Conservation (phyloP, 2,113 vertebrate genomes). For the Lethenteron reissneri region DNA sequence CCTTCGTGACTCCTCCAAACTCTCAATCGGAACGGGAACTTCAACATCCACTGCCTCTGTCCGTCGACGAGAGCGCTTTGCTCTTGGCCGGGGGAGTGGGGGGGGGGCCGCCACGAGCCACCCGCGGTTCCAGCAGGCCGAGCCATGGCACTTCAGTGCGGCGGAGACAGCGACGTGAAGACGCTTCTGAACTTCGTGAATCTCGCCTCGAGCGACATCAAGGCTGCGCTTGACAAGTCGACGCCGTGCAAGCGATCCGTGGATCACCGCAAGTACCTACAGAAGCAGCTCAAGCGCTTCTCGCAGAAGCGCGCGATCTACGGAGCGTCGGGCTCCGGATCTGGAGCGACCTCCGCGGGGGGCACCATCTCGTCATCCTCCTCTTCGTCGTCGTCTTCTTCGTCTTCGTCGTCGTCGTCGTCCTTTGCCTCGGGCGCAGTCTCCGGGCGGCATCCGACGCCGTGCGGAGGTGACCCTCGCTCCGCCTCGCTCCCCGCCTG, state of each 20-base stretch:
- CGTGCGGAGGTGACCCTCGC: not conserved
- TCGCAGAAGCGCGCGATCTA: conserved; percentile 46
- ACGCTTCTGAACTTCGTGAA: conserved; percentile 91
- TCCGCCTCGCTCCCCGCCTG: not conserved
- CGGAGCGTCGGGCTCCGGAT: not conserved
- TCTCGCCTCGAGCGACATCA: conserved; percentile 90
- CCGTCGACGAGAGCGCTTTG: too few species aligned
- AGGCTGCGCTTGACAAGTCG: conserved; percentile 81
- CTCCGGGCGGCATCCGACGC: too few species aligned
- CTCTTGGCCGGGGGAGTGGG: too few species aligned
- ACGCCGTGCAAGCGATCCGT: conserved; percentile 85
- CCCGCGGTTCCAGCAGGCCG: not conserved
- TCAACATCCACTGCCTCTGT: too few species aligned
- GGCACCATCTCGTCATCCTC: not conserved
- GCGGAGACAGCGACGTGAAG: conserved; percentile 77
- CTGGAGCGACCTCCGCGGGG: not conserved
- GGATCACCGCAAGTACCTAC: conserved; percentile 88
- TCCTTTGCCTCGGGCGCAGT: not conserved
- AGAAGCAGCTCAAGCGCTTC: conserved; percentile 89
- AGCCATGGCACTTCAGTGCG: not conserved
- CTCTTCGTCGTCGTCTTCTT: too few species aligned
- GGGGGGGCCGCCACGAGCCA: not conserved
- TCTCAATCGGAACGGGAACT: not conserved
- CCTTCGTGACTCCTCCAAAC: conserved; percentile 7
- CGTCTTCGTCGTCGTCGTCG: not conserved